These are phyloP conservation scores for Tigriopus japonicus DNA, from an alignment of 1,140 invertebrate species.

Conservation along the genomic window DNA sequence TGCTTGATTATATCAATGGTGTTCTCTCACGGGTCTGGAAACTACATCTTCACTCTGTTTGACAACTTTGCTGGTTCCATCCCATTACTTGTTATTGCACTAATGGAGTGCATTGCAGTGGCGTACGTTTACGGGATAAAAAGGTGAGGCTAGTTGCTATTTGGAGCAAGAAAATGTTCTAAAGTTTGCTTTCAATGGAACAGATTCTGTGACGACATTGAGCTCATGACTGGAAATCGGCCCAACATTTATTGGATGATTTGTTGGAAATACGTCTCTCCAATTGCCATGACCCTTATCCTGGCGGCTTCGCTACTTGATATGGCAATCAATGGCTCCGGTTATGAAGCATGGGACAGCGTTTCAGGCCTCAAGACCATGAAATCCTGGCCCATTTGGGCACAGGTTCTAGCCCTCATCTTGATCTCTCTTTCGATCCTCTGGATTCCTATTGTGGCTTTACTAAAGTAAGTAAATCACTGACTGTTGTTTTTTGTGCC, in stretches of 20 bases:
- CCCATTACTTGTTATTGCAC: slow-evolving; percentile 79
- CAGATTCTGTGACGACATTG: slow-evolving; percentile 78
- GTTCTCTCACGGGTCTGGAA: slow-evolving; percentile 83
- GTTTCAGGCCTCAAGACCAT: slow-evolving; percentile 45
- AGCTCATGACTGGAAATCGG: slow-evolving; percentile 74
- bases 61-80: slow-evolving; percentile 95
- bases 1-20: slow-evolving; percentile 75
- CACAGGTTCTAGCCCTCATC: slow-evolving; percentile 48
- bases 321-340: slow-evolving; percentile 51
- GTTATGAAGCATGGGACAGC: slow-evolving; percentile 64
- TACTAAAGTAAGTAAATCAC: slow-evolving; percentile 41
- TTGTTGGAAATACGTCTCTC: slow-evolving; percentile 84
- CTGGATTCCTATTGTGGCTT: slow-evolving; percentile 67
- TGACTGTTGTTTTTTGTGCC: neutral
- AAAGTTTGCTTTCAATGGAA: slow-evolving; percentile 1
- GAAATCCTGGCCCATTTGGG: slow-evolving; percentile 58
- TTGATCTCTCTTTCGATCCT: slow-evolving; percentile 57
- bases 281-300: slow-evolving; percentile 71
- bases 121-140: slow-evolving; percentile 87
- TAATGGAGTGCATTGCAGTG: slow-evolving; percentile 79
- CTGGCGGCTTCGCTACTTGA: slow-evolving; percentile 63
- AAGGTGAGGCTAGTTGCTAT: slow-evolving; percentile 41
- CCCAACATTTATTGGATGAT: slow-evolving; percentile 74
- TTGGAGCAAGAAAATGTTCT: neutral
- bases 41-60: slow-evolving; percentile 86